Evolutionary conservation across 2,888 invertebrate genomes (phyloP).

Genomic region (Cheilosia pagana): DNA sequence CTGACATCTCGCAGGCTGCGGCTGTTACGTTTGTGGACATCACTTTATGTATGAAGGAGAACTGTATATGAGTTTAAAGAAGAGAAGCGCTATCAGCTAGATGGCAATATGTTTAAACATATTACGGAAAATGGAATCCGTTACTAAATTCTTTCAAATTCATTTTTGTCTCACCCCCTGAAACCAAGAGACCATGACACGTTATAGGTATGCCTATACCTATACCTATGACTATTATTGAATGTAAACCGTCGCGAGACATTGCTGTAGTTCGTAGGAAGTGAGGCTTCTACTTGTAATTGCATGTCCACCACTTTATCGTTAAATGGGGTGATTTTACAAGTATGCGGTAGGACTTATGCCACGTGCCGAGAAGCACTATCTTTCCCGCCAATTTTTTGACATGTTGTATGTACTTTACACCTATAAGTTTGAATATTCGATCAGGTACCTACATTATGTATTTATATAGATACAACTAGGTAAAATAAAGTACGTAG

Average conservation of each 20-base stretch:
- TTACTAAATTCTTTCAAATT: constrained; percentile 19
- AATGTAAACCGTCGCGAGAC: constrained; percentile 31
- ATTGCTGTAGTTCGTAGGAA: constrained; percentile 8
- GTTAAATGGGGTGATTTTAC: constrained; percentile 19
- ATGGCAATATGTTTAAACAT: background rate
- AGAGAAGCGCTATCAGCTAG: background rate
- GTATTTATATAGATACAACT: background rate
- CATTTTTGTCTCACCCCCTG: constrained; percentile 19
- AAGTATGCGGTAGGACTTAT: constrained; percentile 4
- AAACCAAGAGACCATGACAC: constrained; percentile 53
- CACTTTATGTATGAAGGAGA: too few species aligned
- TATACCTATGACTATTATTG: constrained; percentile 45
- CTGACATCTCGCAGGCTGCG: too few species aligned
- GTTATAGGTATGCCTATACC: constrained; percentile 52
- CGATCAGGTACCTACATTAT: background rate
- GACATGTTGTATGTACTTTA: background rate
- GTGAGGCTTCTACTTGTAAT: constrained; percentile 4
- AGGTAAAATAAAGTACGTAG: too few species aligned
- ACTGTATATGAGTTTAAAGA: too few species aligned
- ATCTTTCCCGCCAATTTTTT: constrained; percentile 53
- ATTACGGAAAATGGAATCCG: constrained; percentile 39
- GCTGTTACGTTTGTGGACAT: too few species aligned
- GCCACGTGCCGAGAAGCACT: constrained; percentile 56
- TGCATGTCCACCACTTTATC: constrained; percentile 46
- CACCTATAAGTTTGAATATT: background rate